Percentiles rank a stretch among this genome's conserved stretches.
Evolutionary conservation across 1,140 invertebrate genomes (phyloP).

Genomic region (Pseudomyrmex sp.): DNA sequence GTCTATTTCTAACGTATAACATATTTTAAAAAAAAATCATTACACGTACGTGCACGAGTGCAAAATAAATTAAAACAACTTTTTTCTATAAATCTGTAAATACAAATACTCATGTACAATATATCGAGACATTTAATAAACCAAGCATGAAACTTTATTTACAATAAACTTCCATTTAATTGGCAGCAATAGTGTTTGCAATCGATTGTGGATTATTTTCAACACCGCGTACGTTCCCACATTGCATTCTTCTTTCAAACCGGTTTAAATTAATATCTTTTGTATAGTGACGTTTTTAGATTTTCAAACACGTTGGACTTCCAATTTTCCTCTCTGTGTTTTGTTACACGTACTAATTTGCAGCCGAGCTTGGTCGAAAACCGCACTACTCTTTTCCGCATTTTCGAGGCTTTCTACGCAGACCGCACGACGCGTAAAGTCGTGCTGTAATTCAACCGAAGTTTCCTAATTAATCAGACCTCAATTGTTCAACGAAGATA

Average conservation of each 20-base stretch:
- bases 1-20: background rate
- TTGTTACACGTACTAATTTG: constrained; percentile 7
- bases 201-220: background rate
- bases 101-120: too few species aligned
- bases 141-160: too few species aligned
- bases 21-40: background rate
- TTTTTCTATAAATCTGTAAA: constrained; percentile 1
- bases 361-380: background rate
- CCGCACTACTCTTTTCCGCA: constrained; percentile 62
- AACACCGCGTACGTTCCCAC: too few species aligned
- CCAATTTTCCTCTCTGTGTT: constrained; percentile 32
- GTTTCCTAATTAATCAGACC: constrained; percentile 73
- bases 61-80: constrained; percentile 28
- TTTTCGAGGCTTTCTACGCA: constrained; percentile 61
- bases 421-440: constrained; percentile 51
- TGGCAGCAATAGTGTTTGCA: background rate
- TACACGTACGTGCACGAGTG: background rate
- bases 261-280: background rate
- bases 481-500: constrained; percentile 72
- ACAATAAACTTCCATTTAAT: background rate
- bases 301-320: background rate
- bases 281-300: background rate
- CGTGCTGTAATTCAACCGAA: constrained; percentile 72
- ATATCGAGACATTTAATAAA: too few species aligned
- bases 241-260: too few species aligned